A percentile compares a stretch with the other conserved stretches of the same genome.
Conservation (phyloP, 2,113 vertebrate genomes). For the Peromyscus leucopus region DNA sequence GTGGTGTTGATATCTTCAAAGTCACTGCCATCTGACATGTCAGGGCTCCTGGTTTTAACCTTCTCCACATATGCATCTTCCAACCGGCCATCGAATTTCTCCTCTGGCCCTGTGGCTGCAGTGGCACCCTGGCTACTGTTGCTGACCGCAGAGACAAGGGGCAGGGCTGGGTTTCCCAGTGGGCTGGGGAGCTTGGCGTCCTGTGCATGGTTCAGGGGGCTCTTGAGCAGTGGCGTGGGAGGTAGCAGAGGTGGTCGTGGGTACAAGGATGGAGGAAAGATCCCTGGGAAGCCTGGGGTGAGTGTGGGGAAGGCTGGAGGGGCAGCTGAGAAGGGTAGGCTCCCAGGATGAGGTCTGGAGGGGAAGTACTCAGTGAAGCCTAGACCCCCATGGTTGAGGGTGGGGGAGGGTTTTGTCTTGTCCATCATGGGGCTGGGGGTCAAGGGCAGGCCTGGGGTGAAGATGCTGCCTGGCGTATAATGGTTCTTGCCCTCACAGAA, state of each 20-base stretch:
- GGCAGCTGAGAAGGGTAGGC: constrained; percentile 92
- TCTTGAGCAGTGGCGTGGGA: constrained; percentile 95
- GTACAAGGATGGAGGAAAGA: constrained; percentile 96
- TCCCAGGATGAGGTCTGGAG: constrained; percentile 92
- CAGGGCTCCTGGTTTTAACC: constrained; percentile 93
- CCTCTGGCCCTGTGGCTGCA: constrained; percentile 79
- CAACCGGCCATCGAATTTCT: constrained; percentile 90
- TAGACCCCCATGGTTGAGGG: constrained; percentile 93
- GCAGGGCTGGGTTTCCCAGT: constrained; percentile 90
- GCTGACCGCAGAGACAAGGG: constrained; percentile 91
- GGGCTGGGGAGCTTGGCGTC: constrained; percentile 95
- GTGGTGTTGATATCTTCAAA: constrained; percentile 99
- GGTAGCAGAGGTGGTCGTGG: constrained; percentile 96
- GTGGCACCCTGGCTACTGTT: constrained; percentile 83
- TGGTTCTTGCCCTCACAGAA: constrained; percentile 99
- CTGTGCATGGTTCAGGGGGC: constrained; percentile 91
- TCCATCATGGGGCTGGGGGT: constrained; percentile 95
- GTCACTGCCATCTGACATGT: constrained; percentile 97
- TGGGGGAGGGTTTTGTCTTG: constrained; percentile 93
- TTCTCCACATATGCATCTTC: constrained; percentile 92
- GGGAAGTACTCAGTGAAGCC: constrained; percentile 97
- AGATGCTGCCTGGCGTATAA: constrained; percentile 93
- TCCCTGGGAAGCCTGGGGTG: constrained; percentile 93
- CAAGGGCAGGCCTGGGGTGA: constrained; percentile 94
- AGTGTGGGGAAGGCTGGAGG: constrained; percentile 91